A percentile compares a stretch with the other conserved stretches of the same genome.
phyloP scores from a whole-genome alignment of 2,888 invertebrate genomes.

The Epiblema foenella region DNA sequence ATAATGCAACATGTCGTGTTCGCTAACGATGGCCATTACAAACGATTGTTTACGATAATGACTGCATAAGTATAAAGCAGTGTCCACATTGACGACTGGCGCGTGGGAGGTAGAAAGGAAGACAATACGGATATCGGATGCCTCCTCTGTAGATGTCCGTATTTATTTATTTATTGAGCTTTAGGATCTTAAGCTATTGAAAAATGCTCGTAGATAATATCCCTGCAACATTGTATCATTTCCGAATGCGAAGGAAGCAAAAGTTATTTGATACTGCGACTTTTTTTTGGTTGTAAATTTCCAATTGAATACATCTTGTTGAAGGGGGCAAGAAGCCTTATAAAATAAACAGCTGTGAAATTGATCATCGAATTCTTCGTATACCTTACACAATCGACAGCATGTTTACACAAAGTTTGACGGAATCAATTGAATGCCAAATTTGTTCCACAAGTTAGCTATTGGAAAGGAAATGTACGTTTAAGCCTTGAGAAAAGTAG shows the following conservation, averaged over 20 bases:
- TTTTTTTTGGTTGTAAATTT: conserved; percentile 16
- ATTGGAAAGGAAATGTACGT: no score
- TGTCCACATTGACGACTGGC: background rate
- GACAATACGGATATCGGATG: no score
- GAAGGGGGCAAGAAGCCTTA: conserved; percentile 36
- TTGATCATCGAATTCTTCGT: conserved; percentile 6
- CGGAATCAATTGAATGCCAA: background rate
- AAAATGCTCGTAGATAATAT: no score
- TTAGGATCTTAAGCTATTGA: no score
- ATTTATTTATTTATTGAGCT: no score
- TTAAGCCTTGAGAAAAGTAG: no score
- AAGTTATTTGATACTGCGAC: background rate
- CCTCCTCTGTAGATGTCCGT: no score
- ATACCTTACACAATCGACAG: conserved; percentile 10
- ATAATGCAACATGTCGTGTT: conserved; percentile 24
- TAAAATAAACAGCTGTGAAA: conserved; percentile 24
- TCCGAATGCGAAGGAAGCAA: background rate
- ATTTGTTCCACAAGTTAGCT: background rate
- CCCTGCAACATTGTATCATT: background rate
- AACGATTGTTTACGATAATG: conserved; percentile 17
- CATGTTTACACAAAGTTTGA: conserved; percentile 4
- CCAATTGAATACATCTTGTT: conserved; percentile 12
- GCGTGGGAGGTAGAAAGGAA: background rate
- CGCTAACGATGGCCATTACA: conserved; percentile 15
- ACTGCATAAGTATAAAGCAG: conserved; percentile 12